Conservation (phyloP, 2,797 vertebrate genomes). For the Pampus argenteus region DNA sequence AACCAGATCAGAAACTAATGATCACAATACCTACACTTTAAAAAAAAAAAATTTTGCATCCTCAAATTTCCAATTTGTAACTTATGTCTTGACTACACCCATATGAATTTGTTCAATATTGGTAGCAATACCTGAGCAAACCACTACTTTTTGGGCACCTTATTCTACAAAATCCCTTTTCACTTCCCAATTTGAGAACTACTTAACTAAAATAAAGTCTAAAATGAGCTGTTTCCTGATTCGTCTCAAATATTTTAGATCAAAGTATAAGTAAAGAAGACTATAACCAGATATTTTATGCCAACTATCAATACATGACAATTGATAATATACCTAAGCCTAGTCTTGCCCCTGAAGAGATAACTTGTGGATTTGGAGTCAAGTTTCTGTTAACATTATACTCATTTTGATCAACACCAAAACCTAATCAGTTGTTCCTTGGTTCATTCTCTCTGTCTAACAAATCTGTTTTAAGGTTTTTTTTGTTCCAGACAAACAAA, state of each 20-base stretch:
- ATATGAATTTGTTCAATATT: background rate
- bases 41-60: background rate
- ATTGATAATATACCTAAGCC: background rate
- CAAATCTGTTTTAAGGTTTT: constrained; percentile 41
- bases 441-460: background rate
- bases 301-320: background rate
- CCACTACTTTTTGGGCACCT: background rate
- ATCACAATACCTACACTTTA: background rate
- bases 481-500: constrained; percentile 31
- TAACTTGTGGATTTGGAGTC: background rate
- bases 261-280: background rate
- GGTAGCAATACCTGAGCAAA: background rate
- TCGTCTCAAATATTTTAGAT: background rate
- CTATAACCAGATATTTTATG: background rate
- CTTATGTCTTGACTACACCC: background rate
- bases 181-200: background rate
- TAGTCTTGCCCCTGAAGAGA: background rate
- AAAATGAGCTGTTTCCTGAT: background rate
- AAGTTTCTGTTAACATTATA: background rate
- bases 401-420: background rate
- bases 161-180: background rate
- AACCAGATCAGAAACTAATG: background rate
- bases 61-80: background rate
- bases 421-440: constrained; percentile 4
- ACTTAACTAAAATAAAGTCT: background rate